Conservation (phyloP, 92 coral and sea anemone species). For the Actinostola sp. region DNA sequence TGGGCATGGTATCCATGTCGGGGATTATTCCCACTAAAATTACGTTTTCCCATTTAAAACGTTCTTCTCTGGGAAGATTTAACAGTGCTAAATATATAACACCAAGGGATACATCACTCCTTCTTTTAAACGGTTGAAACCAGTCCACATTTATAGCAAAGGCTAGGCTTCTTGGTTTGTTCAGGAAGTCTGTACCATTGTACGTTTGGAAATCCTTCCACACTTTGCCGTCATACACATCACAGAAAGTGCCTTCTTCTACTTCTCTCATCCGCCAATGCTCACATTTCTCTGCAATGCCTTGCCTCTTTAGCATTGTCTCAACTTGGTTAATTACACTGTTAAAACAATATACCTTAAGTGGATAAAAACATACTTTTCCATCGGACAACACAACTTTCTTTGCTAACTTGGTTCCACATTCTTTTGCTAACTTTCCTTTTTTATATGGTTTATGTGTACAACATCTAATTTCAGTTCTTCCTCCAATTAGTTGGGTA, state of each 20-base stretch:
- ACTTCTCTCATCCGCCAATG: conserved; percentile 36
- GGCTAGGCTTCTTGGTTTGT: conserved; percentile 29
- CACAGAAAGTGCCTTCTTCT: conserved; percentile 9
- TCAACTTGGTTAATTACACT: conserved; percentile 39
- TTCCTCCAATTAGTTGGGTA: conserved; percentile 31
- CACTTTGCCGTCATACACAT: conserved; percentile 51
- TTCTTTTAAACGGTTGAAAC: conserved; percentile 45
- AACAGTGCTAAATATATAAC: conserved; percentile 52
- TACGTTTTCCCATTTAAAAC: conserved; percentile 47
- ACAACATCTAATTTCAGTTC: conserved; percentile 14
- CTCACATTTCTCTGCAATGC: conserved; percentile 43
- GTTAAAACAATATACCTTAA: conserved; percentile 37
- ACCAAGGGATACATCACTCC: conserved; percentile 46
- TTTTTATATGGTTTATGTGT: conserved; percentile 18
- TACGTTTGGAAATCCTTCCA: conserved; percentile 46
- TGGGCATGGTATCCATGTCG: conserved; percentile 42
- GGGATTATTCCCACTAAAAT: conserved; percentile 39
- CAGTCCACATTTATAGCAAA: conserved; percentile 55
- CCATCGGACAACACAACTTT: conserved; percentile 36
- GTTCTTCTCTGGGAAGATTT: conserved; percentile 48
- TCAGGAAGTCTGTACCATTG: conserved; percentile 38
- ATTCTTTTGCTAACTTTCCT: conserved; percentile 37
- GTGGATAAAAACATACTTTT: conserved; percentile 29
- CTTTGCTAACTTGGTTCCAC: conserved; percentile 39
- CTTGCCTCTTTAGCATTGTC: conserved; percentile 38